Base-by-base conservation (phyloP, 2,113 vertebrate species). In the Atherinomorus stipes region DNA sequence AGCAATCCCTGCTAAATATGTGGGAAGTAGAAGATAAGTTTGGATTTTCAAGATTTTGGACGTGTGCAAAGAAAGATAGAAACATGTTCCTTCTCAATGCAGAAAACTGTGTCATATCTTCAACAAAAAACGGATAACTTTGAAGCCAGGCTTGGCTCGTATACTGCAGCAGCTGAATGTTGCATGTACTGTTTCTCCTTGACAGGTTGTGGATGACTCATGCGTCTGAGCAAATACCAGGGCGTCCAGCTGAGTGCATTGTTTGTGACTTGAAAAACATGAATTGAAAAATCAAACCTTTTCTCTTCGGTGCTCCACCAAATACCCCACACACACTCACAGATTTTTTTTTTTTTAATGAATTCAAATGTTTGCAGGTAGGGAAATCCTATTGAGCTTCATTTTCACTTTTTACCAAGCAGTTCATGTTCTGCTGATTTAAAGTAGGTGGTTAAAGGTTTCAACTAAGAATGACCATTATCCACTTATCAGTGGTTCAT, bases 191-290 rank as follows among this genome's bases (percentile, higher is more conserved):
- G 69, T 72, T 76, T 72, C n/a, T n/a, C n/a, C n/a, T 78, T 60
- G 26, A 61, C 63, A 88, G 83, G 45, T 57, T 31, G 70, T 26
- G 53, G 67, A 80, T 86, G 83, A 84, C 71, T 90, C 81, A 88
- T 49, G 42, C 74, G 42, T 71, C 72, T 38, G 16, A 74, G 71
- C 18, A 22, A 81, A 75, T 23, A 62, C 11, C 10, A 66, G 66
- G 49, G 67, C 58, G 52, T 53, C 63, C 68, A 59, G 80, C 77
- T 65, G 31, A 79, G 50, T 77, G 74, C 71, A 38, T 78, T 44
- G 76, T 78, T 78, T 84, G 74, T 9, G 38, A 74, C 74, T 86
- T 22, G 0, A 49, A 74, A 68, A 57, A 58, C 63, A 82, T 79
- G 28, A 71, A 68, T 74, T 45, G 10, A 69, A 37, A 51, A 21